Conservation (phyloP, 2,797 vertebrate species). For the Silurus aristotelis region DNA sequence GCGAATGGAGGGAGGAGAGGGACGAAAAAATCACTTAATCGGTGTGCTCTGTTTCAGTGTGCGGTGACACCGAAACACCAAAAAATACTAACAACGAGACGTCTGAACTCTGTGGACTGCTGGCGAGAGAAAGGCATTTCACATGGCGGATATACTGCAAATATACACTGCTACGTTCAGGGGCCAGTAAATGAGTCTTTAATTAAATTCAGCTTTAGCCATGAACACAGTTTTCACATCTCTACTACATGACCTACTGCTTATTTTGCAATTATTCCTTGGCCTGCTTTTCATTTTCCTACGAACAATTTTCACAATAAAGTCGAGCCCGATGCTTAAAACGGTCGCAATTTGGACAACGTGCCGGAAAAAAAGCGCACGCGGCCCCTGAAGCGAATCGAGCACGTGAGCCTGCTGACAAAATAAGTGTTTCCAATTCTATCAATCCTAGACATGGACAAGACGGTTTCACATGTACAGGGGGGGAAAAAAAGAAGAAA, state of each 20-base stretch:
- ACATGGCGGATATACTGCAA: too few species aligned
- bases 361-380: neutral
- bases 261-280: neutral
- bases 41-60: too few species aligned
- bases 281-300: neutral
- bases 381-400: too few species aligned
- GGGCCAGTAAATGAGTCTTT: neutral
- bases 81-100: too few species aligned
- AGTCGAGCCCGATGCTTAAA: neutral
- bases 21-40: too few species aligned
- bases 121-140: too few species aligned
- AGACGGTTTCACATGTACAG: neutral
- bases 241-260: neutral
- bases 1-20: too few species aligned
- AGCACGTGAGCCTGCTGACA: too few species aligned
- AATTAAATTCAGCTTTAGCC: neutral
- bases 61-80: too few species aligned
- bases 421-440: neutral
- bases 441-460: neutral
- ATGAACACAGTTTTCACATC: neutral
- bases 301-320: neutral
- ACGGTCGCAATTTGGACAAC: neutral
- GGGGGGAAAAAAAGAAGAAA: neutral
- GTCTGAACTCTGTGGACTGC: too few species aligned
- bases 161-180: neutral